phyloP scores from a whole-genome alignment of 1,140 invertebrate genomes.

The Oryzaephilus surinamensis region DNA sequence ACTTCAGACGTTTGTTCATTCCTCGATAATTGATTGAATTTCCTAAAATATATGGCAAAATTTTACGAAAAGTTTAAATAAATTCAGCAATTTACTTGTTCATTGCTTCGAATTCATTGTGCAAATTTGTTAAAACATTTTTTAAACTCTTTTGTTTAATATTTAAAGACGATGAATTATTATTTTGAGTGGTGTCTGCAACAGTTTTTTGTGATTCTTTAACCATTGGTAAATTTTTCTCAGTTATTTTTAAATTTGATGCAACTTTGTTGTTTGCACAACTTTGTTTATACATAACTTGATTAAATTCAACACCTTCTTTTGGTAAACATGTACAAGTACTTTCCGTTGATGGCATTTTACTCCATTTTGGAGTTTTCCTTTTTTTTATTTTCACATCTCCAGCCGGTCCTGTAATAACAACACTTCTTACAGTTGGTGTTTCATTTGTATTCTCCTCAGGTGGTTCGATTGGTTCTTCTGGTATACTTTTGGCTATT shows the following conservation, averaged over 20 bases:
- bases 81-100: slow-evolving; percentile 16
- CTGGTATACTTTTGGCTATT: slow-evolving; percentile 28
- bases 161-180: slow-evolving; percentile 13
- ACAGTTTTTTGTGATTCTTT: slow-evolving; percentile 2
- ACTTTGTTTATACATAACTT: slow-evolving; percentile 21
- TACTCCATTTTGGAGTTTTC: slow-evolving; percentile 21
- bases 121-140: slow-evolving; percentile 38
- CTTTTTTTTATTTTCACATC: slow-evolving; percentile 21
- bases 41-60: too few species aligned
- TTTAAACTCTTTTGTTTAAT: slow-evolving; percentile 29
- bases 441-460: slow-evolving; percentile 8
- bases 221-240: neutral
- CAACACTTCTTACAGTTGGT: slow-evolving; percentile 7
- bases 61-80: too few species aligned
- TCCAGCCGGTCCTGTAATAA: slow-evolving; percentile 21
- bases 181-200: slow-evolving; percentile 3
- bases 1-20: slow-evolving; percentile 25
- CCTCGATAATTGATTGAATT: too few species aligned
- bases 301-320: slow-evolving; percentile 20
- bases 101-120: slow-evolving; percentile 37
- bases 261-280: too few species aligned
- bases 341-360: slow-evolving; percentile 10
- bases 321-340: slow-evolving; percentile 27
- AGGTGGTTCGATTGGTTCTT: slow-evolving; percentile 23
- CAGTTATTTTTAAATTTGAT: too few species aligned